phyloP scores from a whole-genome alignment of 2,797 vertebrate genomes.

The Typhlichthys eigenmanni region DNA sequence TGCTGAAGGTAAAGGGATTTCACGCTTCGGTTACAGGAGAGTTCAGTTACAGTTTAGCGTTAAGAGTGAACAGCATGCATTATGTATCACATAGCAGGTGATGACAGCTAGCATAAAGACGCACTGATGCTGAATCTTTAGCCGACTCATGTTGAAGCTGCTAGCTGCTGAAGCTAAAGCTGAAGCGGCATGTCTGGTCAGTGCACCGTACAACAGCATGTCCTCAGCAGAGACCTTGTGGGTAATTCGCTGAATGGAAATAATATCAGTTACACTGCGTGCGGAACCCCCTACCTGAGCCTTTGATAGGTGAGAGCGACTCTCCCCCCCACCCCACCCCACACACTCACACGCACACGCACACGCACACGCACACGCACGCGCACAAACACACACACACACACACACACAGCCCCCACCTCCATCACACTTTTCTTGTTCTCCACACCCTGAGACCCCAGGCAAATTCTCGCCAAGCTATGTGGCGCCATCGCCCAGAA shows the following conservation, averaged over 20 bases:
- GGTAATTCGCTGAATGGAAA: slow-evolving; percentile 62
- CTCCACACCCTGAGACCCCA: slow-evolving; percentile 38
- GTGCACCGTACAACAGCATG: too few species aligned
- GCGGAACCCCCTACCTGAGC: slow-evolving; percentile 70
- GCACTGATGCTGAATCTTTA: too few species aligned
- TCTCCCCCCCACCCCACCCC: slow-evolving; percentile 36
- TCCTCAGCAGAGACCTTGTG: slow-evolving; percentile 26
- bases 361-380: slow-evolving; percentile 25
- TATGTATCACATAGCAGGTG: too few species aligned
- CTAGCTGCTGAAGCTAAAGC: too few species aligned
- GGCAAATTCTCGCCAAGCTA: slow-evolving; percentile 57
- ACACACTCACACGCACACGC: too few species aligned
- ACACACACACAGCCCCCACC: slow-evolving; percentile 29
- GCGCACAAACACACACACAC: slow-evolving; percentile 27
- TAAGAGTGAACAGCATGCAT: too few species aligned
- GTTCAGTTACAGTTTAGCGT: too few species aligned
- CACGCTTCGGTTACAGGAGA: too few species aligned
- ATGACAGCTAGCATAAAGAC: too few species aligned
- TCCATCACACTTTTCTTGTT: slow-evolving; percentile 55
- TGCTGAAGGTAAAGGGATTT: too few species aligned
- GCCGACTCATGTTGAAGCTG: too few species aligned
- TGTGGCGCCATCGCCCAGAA: slow-evolving; percentile 13
- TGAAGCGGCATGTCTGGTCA: too few species aligned
- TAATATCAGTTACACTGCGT: slow-evolving; percentile 76
- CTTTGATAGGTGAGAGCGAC: slow-evolving; percentile 78